Conservation (phyloP, 2,113 vertebrate species). For the Cheilinus undulatus region DNA sequence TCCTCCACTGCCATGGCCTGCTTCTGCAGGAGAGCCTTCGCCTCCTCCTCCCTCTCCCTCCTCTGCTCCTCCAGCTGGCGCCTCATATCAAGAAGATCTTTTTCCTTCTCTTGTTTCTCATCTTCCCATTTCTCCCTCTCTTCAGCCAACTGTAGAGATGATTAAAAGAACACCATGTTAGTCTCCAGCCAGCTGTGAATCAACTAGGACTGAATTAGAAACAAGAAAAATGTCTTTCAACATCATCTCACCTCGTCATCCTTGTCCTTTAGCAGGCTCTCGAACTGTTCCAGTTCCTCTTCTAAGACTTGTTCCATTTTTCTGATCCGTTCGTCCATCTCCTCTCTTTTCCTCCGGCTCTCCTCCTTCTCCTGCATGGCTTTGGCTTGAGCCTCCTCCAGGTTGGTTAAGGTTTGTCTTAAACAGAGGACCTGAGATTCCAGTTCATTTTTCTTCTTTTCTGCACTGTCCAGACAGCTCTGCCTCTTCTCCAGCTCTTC, state of each 20-base stretch:
- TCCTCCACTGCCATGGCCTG: conserved; percentile 69
- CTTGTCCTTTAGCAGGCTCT: conserved; percentile 81
- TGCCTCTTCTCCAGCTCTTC: conserved; percentile 72
- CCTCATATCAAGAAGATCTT: conserved; percentile 70
- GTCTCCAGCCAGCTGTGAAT: not conserved
- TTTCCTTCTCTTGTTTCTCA: conserved; percentile 78
- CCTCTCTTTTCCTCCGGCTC: conserved; percentile 73
- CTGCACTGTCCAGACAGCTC: conserved; percentile 57
- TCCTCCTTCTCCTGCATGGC: conserved; percentile 68
- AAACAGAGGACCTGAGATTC: conserved; percentile 72
- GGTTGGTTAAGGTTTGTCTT: conserved; percentile 65
- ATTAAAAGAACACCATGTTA: conserved; percentile 1
- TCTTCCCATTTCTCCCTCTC: conserved; percentile 79
- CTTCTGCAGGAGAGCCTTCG: conserved; percentile 66
- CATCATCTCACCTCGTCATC: conserved; percentile 71
- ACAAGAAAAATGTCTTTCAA: not conserved
- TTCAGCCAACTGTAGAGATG: conserved; percentile 59
- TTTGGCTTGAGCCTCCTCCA: conserved; percentile 76
- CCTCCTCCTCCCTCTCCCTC: conserved; percentile 61
- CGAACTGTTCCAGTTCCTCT: conserved; percentile 82
- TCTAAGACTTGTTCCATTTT: conserved; percentile 79
- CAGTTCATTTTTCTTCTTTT: conserved; percentile 79
- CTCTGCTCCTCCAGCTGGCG: conserved; percentile 66
- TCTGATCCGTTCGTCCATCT: conserved; percentile 77
- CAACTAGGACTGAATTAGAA: not conserved